Conservation (phyloP, 2,113 vertebrate species). For the Sciurus niger region DNA sequence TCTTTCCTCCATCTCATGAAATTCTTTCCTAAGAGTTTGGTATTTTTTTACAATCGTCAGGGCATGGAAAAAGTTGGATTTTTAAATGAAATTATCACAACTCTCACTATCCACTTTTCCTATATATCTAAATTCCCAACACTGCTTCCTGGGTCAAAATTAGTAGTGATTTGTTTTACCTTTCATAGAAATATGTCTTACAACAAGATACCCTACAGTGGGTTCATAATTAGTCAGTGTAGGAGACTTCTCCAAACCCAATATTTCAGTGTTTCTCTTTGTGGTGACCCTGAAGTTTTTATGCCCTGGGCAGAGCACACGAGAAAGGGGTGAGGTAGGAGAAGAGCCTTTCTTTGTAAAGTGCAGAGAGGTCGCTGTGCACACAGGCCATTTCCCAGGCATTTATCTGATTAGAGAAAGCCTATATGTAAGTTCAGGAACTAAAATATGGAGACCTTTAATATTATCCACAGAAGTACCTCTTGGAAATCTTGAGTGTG, state of each 20-base stretch:
- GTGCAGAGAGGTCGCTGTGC: not conserved
- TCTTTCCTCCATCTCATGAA: not conserved
- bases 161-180: not conserved
- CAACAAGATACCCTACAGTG: not conserved
- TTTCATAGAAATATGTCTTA: constrained; percentile 9
- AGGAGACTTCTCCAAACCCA: not conserved
- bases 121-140: not conserved
- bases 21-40: constrained; percentile 8
- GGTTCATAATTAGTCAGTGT: not conserved
- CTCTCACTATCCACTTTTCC: not conserved
- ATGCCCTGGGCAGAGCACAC: not conserved
- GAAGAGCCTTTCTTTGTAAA: not conserved
- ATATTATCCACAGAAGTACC: not conserved
- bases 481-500: not conserved
- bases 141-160: not conserved
- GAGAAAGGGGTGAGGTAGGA: not conserved
- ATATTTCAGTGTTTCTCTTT: not conserved
- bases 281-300: not conserved
- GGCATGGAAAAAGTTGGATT: not conserved
- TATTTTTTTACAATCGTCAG: constrained; percentile 36
- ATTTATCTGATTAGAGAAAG: not conserved
- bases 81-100: not conserved
- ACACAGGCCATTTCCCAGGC: not conserved
- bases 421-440: not conserved
- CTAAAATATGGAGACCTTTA: not conserved